Evolutionary conservation across 2,113 vertebrate genomes (phyloP).

Genomic region (Anoura caudifer): DNA sequence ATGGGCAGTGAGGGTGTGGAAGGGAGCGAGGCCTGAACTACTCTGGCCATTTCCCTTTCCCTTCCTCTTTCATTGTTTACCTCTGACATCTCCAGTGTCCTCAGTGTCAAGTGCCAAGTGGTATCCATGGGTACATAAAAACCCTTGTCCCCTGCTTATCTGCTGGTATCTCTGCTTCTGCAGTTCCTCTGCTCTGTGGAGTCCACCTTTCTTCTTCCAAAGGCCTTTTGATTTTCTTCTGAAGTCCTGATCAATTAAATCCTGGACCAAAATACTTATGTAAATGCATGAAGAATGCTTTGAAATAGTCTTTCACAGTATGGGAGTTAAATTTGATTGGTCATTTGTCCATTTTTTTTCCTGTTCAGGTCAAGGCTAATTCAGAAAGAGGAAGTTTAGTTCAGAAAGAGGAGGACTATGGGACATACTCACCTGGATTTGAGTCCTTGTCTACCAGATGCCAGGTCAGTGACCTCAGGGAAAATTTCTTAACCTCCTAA

Average conservation of each 20-base stretch:
- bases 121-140: neutral
- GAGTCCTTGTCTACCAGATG: neutral
- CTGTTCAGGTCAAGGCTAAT: neutral
- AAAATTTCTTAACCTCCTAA: neutral
- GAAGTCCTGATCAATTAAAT: neutral
- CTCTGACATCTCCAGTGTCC: constrained; percentile 18
- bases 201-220: neutral
- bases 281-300: neutral
- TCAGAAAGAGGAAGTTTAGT: neutral
- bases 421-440: neutral
- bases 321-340: neutral
- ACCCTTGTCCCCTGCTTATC: neutral
- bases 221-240: neutral
- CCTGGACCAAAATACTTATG: neutral
- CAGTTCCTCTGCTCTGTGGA: neutral
- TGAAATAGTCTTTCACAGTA: neutral
- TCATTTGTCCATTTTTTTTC: neutral
- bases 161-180: neutral
- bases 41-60: neutral
- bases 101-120: neutral
- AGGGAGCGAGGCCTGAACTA: constrained; percentile 15
- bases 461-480: neutral
- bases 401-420: neutral
- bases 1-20: neutral
- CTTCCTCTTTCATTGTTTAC: constrained; percentile 68